Percentiles rank a stretch among this genome's conserved stretches.
phyloP scores from a whole-genome alignment of 2,113 vertebrate genomes.

The Passer domesticus region DNA sequence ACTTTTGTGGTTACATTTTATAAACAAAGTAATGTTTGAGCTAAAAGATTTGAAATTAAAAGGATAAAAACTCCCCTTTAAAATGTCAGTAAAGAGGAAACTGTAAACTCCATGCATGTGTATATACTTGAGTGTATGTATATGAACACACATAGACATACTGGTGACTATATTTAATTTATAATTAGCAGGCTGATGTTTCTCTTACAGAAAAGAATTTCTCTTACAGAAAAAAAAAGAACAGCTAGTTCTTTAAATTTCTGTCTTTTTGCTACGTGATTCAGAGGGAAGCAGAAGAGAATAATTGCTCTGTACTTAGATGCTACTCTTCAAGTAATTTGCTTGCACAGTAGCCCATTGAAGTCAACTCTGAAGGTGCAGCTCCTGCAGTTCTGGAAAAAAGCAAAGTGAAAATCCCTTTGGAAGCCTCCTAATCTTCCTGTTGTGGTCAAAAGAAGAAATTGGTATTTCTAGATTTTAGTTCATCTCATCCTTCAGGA shows the following conservation, averaged over 20 bases:
- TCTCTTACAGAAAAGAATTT: not conserved
- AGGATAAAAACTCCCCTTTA: not conserved
- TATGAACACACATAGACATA: not conserved
- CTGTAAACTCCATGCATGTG: not conserved
- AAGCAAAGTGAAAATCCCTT: not conserved
- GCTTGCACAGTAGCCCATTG: not conserved
- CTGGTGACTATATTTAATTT: not conserved
- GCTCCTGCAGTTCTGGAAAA: not conserved
- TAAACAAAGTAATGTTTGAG: not conserved
- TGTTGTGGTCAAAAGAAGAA: not conserved
- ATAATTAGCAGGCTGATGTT: not conserved
- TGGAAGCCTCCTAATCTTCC: not conserved
- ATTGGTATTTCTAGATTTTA: not conserved
- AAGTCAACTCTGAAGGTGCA: not conserved
- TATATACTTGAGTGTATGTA: not conserved
- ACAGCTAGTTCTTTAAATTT: not conserved
- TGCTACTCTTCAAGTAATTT: not conserved
- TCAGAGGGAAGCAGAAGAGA: not conserved
- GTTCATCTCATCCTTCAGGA: not conserved
- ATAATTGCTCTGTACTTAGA: not conserved
- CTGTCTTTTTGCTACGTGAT: not conserved
- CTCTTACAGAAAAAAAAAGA: not conserved
- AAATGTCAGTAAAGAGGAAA: not conserved
- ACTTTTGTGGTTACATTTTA: not conserved
- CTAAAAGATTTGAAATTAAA: not conserved